phyloP scores from a whole-genome alignment of 2,888 invertebrate genomes.

The Rhamnusium bicolor region DNA sequence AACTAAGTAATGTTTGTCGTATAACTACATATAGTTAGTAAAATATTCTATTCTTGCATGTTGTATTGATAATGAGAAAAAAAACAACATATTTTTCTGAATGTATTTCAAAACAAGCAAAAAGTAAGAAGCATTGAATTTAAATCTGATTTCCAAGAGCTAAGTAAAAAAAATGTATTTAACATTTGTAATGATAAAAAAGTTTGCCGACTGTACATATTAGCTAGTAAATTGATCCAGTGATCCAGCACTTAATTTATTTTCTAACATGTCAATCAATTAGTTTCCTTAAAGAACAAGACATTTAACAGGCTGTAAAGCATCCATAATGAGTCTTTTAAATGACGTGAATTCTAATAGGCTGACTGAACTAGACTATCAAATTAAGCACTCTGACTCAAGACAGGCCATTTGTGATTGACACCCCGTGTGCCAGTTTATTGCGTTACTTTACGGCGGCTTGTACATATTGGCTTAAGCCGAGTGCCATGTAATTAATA shows the following conservation, averaged over 20 bases:
- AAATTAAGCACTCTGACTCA: neutral
- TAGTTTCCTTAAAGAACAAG: conserved; percentile 12
- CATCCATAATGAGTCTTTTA: conserved; percentile 13
- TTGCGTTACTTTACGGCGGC: conserved; percentile 42
- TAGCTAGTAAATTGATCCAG: neutral
- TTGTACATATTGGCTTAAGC: conserved; percentile 56
- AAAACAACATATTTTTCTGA: too few relatives aligned
- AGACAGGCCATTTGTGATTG: conserved; percentile 15
- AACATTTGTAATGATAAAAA: too few relatives aligned
- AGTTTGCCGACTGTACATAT: neutral
- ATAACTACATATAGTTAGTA: too few relatives aligned
- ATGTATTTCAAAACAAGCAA: too few relatives aligned
- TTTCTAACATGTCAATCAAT: conserved; percentile 16
- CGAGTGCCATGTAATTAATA: conserved; percentile 60
- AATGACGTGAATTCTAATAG: conserved; percentile 13
- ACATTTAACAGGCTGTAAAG: conserved; percentile 8
- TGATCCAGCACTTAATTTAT: neutral
- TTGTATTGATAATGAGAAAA: too few relatives aligned
- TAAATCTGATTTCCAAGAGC: too few relatives aligned
- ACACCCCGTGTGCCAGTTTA: conserved; percentile 14
- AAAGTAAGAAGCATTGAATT: too few relatives aligned
- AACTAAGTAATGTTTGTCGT: too few relatives aligned
- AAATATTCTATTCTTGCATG: too few relatives aligned
- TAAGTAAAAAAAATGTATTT: too few relatives aligned
- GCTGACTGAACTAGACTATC: neutral